Base-by-base conservation (phyloP, 2,888 invertebrate species). In the Stenurella melanura region DNA sequence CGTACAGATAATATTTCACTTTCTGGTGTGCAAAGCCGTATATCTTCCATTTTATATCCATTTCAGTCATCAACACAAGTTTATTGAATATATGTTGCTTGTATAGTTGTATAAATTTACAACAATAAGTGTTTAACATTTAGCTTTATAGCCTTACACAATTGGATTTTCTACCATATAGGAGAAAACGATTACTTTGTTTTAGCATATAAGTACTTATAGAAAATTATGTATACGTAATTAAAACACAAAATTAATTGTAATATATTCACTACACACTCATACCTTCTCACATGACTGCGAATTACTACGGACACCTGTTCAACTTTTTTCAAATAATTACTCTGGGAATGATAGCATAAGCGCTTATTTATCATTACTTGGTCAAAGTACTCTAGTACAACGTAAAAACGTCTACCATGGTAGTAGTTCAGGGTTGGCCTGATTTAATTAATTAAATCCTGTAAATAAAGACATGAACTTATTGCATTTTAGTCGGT, bases 281-380 rank as follows among this genome's bases (percentile, higher is more conserved):
- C 50, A 56, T 26, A 26, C 26, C 26, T 73, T 73, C 58, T 66
- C 54, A 63, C 57, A 54, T 38, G 7, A 15, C 68, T 57, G 57
- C 58, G 68, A 74, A 68, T 61, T 61, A 71, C 56, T 21, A 56
- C 18, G 71, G 68, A 74, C 77, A 77, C 68, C 77, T 77, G 77
- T 74, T 71, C 67, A 58, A 67, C 56, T 34, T 64, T 72, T 70
- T 56, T 11, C 38, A 70, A 70, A 19, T 66, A 71, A 74, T 69
- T 68, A 72, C 68, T 56, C 72, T 67, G 17, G 42, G 68, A 74
- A 74, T 56, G 34, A 72, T 71, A 67, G 19, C 58, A 58, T 77
- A 77, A 77, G 74, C 77, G 60, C 63, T 72, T 74, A 68, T 70
- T 74, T 73, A 73, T 77, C 69, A 72, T 60, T 72, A 71, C 67